Evolutionary conservation across 2,113 vertebrate species (phyloP).

Genomic region (Forbesichthys agassizii): DNA sequence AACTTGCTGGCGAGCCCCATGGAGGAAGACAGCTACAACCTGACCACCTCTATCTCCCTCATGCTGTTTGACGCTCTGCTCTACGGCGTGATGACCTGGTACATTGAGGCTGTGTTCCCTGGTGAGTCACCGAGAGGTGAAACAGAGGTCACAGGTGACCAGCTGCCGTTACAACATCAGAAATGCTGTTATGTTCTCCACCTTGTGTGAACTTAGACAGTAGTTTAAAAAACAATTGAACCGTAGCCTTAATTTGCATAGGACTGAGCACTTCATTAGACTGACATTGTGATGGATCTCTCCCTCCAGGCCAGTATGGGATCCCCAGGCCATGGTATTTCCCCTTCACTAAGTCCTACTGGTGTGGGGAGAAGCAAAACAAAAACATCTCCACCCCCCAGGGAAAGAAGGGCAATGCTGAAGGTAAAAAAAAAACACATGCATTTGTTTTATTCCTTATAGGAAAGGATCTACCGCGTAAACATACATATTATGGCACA

Average conservation of each 20-base stretch:
- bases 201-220: no score
- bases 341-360: constrained; percentile 92
- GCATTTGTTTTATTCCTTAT: neutral
- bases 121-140: constrained; percentile 69
- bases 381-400: constrained; percentile 64
- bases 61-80: constrained; percentile 91
- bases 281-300: neutral
- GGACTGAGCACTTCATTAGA: neutral
- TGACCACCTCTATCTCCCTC: constrained; percentile 88
- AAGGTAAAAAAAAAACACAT: constrained; percentile 75
- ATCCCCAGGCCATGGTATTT: constrained; percentile 98
- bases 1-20: constrained; percentile 90
- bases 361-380: constrained; percentile 88
- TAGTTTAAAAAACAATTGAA: no score
- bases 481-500: neutral
- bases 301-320: constrained; percentile 88
- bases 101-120: constrained; percentile 95
- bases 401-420: constrained; percentile 79
- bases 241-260: no score
- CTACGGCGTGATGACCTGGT: constrained; percentile 95
- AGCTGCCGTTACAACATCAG: neutral
- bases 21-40: constrained; percentile 89
- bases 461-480: neutral
- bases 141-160: neutral
- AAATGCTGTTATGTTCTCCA: neutral